A percentile compares a stretch with the other conserved stretches of the same genome.
phyloP scores from a whole-genome alignment of 2,113 vertebrate species.

The Emydura subglobosa region DNA sequence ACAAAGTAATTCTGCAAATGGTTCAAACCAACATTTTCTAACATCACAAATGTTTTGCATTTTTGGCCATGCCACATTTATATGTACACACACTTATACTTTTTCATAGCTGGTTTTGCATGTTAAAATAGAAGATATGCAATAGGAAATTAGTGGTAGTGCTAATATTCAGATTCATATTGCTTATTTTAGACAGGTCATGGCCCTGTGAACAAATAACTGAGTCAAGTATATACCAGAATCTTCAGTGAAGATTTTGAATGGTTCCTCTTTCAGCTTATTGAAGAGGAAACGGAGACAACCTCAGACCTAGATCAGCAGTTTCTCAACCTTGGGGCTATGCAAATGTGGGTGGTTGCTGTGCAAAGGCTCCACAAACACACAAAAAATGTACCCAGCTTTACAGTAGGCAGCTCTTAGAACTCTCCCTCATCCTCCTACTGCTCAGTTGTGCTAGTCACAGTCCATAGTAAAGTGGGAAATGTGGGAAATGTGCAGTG shows the following conservation, averaged over 20 bases:
- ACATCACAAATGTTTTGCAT: background rate
- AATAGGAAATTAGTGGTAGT: background rate
- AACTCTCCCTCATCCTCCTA: background rate
- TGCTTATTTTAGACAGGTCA: background rate
- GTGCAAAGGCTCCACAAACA: background rate
- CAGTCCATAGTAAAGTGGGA: background rate
- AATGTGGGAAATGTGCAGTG: background rate
- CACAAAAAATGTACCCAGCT: background rate
- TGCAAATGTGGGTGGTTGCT: background rate
- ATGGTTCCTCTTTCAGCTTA: background rate
- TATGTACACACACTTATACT: background rate
- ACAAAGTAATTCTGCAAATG: background rate
- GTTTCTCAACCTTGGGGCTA: background rate
- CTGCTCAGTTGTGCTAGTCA: background rate
- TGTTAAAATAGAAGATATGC: background rate
- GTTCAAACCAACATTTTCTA: background rate
- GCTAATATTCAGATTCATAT: background rate
- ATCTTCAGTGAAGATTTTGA: background rate
- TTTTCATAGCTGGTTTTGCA: background rate
- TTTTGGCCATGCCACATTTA: background rate
- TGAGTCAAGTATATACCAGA: background rate
- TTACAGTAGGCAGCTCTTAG: background rate
- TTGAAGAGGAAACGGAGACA: background rate
- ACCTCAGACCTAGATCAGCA: background rate
- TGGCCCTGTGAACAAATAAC: background rate